Conservation (phyloP, 2,113 vertebrate species). For the Ictidomys tridecemlineatus region DNA sequence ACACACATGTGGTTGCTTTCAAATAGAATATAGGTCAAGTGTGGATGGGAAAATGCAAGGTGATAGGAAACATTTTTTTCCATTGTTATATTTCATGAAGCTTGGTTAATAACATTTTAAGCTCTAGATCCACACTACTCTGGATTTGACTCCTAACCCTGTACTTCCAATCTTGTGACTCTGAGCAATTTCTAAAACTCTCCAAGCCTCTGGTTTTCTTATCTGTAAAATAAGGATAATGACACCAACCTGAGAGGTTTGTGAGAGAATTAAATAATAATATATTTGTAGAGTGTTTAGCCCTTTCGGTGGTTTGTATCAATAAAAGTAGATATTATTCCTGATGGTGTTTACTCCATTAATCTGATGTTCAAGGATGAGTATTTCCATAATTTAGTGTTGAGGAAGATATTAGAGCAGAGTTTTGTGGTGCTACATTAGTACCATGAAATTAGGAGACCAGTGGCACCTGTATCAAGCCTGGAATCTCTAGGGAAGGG, state of each 20-base stretch:
- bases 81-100: not conserved
- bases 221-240: not conserved
- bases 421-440: not conserved
- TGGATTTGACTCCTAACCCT: not conserved
- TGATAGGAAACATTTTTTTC: not conserved
- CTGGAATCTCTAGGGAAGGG: rapidly evolving
- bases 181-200: not conserved
- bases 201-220: not conserved
- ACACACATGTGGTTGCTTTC: not conserved
- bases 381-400: not conserved
- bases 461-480: not conserved
- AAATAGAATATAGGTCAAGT: not conserved
- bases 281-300: not conserved
- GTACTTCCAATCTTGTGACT: not conserved
- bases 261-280: not conserved
- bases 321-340: not conserved
- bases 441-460: not conserved
- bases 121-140: not conserved
- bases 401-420: not conserved
- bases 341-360: not conserved
- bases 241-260: not conserved
- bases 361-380: not conserved
- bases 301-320: not conserved
- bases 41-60: not conserved
- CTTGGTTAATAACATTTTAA: not conserved